Base-by-base conservation (phyloP, 1,140 invertebrate genomes). In the Caenorhabditis latens region DNA sequence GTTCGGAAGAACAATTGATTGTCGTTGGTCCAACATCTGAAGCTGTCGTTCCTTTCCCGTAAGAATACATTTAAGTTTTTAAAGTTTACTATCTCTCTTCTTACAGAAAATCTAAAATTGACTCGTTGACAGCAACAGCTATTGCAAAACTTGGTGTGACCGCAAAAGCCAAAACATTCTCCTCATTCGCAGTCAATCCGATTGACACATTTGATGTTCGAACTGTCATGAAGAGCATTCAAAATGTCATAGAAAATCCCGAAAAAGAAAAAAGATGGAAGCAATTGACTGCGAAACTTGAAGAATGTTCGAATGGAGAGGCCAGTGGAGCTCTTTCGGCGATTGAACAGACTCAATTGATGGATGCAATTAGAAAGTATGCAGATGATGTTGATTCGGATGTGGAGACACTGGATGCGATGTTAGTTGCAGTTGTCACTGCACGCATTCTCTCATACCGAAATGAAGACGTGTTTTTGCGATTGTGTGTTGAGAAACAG, bases 21-120 rank as follows among this genome's bases (percentile, higher is more conserved):
- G 46, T 79, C 2, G 71, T 24, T 50, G 46, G 71, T 24, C 71
- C 71, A 16, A 79, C 71, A 13, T 79, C 71, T n/a, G 71, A 79
- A 53, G 71, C 71, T 79, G 7, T 79, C 53, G 19, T 79, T 79
- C 71, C 71, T 3, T 50, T 79, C 14, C 43, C 71, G 71, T 79
- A 53, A 48, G 71, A 32, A 32, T 32, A 32, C 32, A 32, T 32
- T 1, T 32, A 32, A 32, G 32, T 32, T 32, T 32, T 32, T 1
- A 1, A 32, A 32, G 32, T 32, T 32, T 32, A 32, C 32, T 32
- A 32, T 32, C 32, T 32, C 2, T 32, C 32, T 32, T 32, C 11
- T 63, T 79, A 13, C 71, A 79, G 71, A 79, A 79, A 79, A 50
- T 79, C 71, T 19, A 79, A 79, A 79, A 79, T 79, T 19, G 71